Base-by-base conservation (phyloP, 2,113 vertebrate genomes). In the Vulpes ferrilata region DNA sequence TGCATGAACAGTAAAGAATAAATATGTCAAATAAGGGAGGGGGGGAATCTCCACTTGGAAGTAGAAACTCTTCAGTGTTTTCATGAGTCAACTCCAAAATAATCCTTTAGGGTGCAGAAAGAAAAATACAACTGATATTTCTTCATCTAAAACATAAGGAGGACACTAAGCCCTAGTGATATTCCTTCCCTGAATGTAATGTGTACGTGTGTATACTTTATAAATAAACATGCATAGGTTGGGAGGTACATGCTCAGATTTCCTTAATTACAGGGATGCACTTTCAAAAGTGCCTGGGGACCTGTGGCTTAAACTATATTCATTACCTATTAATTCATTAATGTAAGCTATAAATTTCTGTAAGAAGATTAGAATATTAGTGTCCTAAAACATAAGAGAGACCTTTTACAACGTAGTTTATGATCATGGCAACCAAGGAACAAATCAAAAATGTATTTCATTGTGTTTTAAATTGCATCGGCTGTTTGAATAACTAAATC, bases 301-400 rank as follows among this genome's bases (percentile, higher is more conserved):
- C 20, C 60, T 88, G 13, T 35, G 17, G 9, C 62, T 82, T 65
- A 93, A 95, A 95, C 10, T 35, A 17, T 55, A 17, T 23, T 65
- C 23, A 30, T 92, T 87, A 74, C 8, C 32, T 78, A 79, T 83
- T 86, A 79, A 83, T n/a, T 83, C 53, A 87, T 10, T 87, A 43
- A 38, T 51, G 43, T 96, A 83, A 93, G 43, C 11, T 92, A 53
- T 27, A 96, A 69, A 71, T 38, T 93, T 89, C 53, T 86, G 5
- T 38, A 95, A 76, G 32, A 22, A 94, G 92, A 80, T 32, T 32
- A 76, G 23, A 90, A 78, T 13, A 48, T 74, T 78, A 65, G 51
- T 48, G 22, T 73, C 53, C 22, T 53, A 57, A 35, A 62, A 27
- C 25, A 22, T 13, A 83, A 7, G 11, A 90, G 35, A 93, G 43